Percentiles rank a stretch among this genome's conserved stretches.
Evolutionary conservation across 2,113 vertebrate species (phyloP).

Genomic region (Lepus americanus): DNA sequence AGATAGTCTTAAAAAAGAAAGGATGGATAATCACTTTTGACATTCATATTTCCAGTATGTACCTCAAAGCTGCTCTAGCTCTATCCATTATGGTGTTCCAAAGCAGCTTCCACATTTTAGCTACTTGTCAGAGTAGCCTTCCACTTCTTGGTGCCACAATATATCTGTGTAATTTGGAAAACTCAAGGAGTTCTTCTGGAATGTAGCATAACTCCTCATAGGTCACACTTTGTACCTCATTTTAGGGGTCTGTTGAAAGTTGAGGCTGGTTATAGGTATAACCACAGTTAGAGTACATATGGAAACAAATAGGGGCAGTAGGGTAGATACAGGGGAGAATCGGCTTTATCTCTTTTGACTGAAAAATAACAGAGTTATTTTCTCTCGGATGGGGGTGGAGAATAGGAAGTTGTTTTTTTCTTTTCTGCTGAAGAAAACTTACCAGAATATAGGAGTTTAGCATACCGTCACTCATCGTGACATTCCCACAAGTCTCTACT

Average conservation of each 20-base stretch:
- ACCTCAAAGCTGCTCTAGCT: background rate
- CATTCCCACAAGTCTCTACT: background rate
- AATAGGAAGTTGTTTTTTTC: background rate
- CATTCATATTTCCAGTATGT: background rate
- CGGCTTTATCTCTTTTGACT: background rate
- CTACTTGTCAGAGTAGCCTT: background rate
- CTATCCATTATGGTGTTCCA: background rate
- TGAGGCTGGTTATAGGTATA: background rate
- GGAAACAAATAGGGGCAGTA: background rate
- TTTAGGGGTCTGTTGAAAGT: background rate
- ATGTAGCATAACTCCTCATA: background rate
- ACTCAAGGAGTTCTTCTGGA: background rate
- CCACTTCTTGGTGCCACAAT: background rate
- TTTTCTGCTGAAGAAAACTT: background rate
- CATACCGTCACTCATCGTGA: background rate
- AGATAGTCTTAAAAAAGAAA: background rate
- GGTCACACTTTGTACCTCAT: background rate
- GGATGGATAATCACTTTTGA: background rate
- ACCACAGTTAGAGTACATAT: background rate
- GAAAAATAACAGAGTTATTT: background rate
- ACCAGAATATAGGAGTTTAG: too few species aligned
- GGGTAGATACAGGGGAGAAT: background rate
- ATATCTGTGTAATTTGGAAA: background rate
- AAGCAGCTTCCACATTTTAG: background rate
- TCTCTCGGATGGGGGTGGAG: background rate